Conservation (phyloP, 2,113 vertebrate species). For the Hyaena hyaena region DNA sequence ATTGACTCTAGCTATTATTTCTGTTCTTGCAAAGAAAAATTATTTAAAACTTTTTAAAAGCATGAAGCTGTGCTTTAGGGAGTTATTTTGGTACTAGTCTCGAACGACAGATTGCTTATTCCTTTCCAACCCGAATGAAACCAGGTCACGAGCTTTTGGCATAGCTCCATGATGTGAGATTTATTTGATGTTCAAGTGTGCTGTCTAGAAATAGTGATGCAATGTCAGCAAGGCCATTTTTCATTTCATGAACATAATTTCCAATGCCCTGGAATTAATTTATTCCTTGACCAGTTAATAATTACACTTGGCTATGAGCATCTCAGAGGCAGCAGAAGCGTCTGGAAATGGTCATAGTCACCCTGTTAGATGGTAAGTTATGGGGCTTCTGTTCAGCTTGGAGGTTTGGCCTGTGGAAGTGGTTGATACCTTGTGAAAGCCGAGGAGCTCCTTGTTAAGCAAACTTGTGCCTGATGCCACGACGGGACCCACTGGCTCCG, state of each 20-base stretch:
- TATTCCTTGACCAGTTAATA: slow-evolving; percentile 83
- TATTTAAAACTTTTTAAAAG: slow-evolving; percentile 40
- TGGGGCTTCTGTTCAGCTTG: slow-evolving; percentile 58
- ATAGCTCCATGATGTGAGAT: slow-evolving; percentile 76
- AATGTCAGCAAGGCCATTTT: slow-evolving; percentile 72
- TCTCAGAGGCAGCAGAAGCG: slow-evolving; percentile 75
- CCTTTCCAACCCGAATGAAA: slow-evolving; percentile 73
- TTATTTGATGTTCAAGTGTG: slow-evolving; percentile 80
- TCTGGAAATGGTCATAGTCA: slow-evolving; percentile 76
- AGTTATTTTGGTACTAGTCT: slow-evolving; percentile 73
- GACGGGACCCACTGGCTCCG: neutral
- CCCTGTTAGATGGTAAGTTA: slow-evolving; percentile 60
- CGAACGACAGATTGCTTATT: slow-evolving; percentile 76
- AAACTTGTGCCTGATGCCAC: neutral
- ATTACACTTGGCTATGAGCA: slow-evolving; percentile 73
- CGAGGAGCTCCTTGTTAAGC: slow-evolving; percentile 43
- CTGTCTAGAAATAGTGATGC: slow-evolving; percentile 81
- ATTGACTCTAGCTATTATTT: neutral
- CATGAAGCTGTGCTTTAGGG: slow-evolving; percentile 27
- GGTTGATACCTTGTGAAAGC: slow-evolving; percentile 61
- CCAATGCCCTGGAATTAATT: slow-evolving; percentile 84
- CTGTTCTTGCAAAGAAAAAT: slow-evolving; percentile 33
- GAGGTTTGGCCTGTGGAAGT: slow-evolving; percentile 62
- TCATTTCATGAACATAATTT: slow-evolving; percentile 83
- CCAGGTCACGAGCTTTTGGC: slow-evolving; percentile 83